Evolutionary conservation across 64 coral and sea anemone genomes (phyloP), one percentile per base, ranked within the genome.

Genomic region (Stichodactyla helianthus): DNA sequence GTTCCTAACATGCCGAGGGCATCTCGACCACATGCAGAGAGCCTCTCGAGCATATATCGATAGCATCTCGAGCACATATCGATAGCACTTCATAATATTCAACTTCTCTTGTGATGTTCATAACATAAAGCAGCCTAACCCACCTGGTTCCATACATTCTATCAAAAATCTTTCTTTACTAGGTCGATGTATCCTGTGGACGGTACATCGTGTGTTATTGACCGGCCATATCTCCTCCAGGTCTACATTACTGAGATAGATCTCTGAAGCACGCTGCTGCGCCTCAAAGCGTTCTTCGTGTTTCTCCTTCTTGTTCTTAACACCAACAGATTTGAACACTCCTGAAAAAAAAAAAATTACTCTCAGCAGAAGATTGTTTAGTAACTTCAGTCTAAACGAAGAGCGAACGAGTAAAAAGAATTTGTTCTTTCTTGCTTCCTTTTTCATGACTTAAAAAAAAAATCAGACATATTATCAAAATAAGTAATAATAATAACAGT

Each of bases 61-160:
- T 15, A 0, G 14, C 14, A 58, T 15, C 55, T 11, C 55, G 55
- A 58, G 9, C 55, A 58, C 55, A 44, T 58, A 15, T 58, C 55
- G 55, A 58, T 15, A 58, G 14, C 55, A 58, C 55, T 9, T 11
- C 55, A 9, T 15, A 4, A 58, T 58, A 11, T 58, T 15, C 9
- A 58, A 58, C 14, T 15, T 58, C 55, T 58, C 55, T 15, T 58
- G 55, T 58, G 55, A 58, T 58, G 14, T 11, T 15, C 0, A 58
- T 9, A 58, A 71, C 82, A 19, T 44, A 44, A 44, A 44, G 35
- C 35, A 44, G 35, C 35, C 35, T 44, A 2, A 44, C 35, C 35
- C 35, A 95, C 93, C 93, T 85, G 93, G 86, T 81, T 91, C 83
- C 82, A 95, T 88, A 83, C 86, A 95, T 83, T 91, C 89, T 55